Evolutionary conservation across 2,113 vertebrate genomes (phyloP).

Genomic region (Xenopus laevis): DNA sequence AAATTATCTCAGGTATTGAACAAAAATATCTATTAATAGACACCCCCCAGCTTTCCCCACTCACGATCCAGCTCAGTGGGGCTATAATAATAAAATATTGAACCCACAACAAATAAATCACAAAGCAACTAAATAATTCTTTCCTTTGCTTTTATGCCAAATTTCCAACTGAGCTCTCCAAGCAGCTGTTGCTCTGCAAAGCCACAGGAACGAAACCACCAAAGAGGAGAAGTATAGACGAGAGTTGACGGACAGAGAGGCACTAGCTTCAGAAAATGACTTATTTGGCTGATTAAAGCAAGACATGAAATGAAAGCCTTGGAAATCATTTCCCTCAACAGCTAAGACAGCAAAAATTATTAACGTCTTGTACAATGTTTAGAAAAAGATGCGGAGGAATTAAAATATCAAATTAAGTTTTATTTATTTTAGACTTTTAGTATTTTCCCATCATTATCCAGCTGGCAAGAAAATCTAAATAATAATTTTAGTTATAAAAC

Average conservation of each 20-base stretch:
- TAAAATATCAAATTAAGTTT: too few relatives aligned
- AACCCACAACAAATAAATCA: not conserved
- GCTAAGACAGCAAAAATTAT: too few relatives aligned
- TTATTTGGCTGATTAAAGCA: too few relatives aligned
- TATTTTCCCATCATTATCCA: too few relatives aligned
- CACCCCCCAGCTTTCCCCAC: not conserved
- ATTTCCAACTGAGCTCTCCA: conserved; percentile 16
- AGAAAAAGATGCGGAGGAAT: too few relatives aligned
- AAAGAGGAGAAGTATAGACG: not conserved
- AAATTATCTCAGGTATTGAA: too few relatives aligned
- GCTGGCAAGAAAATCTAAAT: too few relatives aligned
- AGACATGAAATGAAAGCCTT: not conserved
- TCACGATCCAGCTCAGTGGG: not conserved
- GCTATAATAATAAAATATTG: conserved; percentile 4
- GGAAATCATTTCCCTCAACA: not conserved
- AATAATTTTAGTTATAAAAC: too few relatives aligned
- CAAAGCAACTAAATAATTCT: conserved; percentile 8
- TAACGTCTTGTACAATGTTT: too few relatives aligned
- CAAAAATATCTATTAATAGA: too few relatives aligned
- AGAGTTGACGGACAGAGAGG: conserved; percentile 5
- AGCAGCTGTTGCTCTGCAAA: conserved; percentile 20
- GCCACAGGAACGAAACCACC: conserved; percentile 22
- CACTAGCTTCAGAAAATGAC: too few relatives aligned
- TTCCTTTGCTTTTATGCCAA: conserved; percentile 20
- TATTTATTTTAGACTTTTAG: too few relatives aligned